These are phyloP conservation scores for Sipha flava DNA, from an alignment of 1,140 invertebrate genomes.

Conservation along the genomic window DNA sequence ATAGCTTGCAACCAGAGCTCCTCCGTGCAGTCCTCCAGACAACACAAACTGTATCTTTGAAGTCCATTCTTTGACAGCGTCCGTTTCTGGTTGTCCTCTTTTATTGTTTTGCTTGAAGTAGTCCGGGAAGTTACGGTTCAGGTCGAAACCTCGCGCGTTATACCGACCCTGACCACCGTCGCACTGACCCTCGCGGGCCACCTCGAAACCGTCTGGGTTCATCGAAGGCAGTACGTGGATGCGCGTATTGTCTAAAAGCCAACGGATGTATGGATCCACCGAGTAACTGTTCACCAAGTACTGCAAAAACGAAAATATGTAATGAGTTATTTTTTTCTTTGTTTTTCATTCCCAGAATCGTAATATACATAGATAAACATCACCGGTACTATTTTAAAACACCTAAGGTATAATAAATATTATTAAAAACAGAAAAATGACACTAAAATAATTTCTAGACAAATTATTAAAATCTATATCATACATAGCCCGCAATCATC, in stretches of 20 bases:
- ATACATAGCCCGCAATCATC: too few species aligned
- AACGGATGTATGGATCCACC: constrained; percentile 68
- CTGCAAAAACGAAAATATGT: constrained; percentile 46
- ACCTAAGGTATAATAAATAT: too few species aligned
- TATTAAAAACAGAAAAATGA: too few species aligned
- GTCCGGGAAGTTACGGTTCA: constrained; percentile 89
- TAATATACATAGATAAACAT: too few species aligned
- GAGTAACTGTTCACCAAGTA: constrained; percentile 74
- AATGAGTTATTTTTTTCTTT: too few species aligned
- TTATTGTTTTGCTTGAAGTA: constrained; percentile 82
- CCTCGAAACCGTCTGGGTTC: constrained; percentile 85
- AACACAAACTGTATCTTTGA: constrained; percentile 85
- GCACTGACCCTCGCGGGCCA: constrained; percentile 77
- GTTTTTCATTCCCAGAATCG: too few species aligned
- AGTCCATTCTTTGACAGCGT: constrained; percentile 89
- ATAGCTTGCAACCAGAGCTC: constrained; percentile 84
- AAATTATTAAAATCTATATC: too few species aligned
- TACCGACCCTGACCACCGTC: constrained; percentile 75
- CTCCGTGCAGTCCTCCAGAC: constrained; percentile 83
- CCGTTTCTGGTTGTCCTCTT: constrained; percentile 80
- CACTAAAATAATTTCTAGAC: too few species aligned
- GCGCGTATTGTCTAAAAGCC: constrained; percentile 79
- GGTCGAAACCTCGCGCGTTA: constrained; percentile 76
- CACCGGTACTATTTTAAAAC: too few species aligned
- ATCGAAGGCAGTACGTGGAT: constrained; percentile 88